Evolutionary conservation across 1,140 invertebrate genomes (phyloP), one percentile per base, ranked within the genome.

Genomic region (Triops longicaudatus): DNA sequence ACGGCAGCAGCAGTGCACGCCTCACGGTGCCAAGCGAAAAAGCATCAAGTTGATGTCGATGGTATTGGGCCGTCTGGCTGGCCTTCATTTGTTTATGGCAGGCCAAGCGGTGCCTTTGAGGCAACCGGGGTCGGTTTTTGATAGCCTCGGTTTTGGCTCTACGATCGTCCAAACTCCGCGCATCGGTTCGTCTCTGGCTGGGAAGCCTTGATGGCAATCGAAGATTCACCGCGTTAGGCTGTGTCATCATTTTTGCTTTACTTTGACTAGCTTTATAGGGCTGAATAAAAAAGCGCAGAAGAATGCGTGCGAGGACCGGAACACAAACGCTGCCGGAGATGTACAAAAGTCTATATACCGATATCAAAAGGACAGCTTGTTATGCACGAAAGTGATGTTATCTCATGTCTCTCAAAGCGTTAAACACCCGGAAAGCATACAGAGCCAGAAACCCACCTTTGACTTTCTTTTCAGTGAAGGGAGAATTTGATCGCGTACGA

Each of bases 51-150:
- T 63, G 50, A 63, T 63, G 50, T 63, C 50, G 50, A 63, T 63
- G 50, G 50, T 63, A 22, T 63, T 63, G 50, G 50, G 50, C 50
- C 50, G 50, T 63, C 50, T 63, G 50, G 50, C 50, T 63, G 50
- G 50, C 50, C 50, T 63, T 63, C 50, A 63, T 63, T 63, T 63
- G 50, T 63, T 63, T 63, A 63, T 63, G 50, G 50, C 50, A 63
- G 50, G 50, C 50, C 50, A 63, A 63, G 50, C 50, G 50, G 50
- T 63, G 50, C 50, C 50, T 63, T 63, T 63, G 50, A 63, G 50
- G 50, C 17, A 63, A 63, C 50, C 50, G 50, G 50, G 50, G 50
- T 63, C 50, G 50, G 50, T 63, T 63, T 63, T 63, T 63, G 50
- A 63, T 63, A 14, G 50, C 50, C 50, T 63, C 50, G 50, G 50